Percentiles rank a stretch among this genome's conserved stretches.
These are phyloP conservation scores for Hydropsyche tenuis DNA, from an alignment of 1,140 invertebrate species.

Conservation along the genomic window DNA sequence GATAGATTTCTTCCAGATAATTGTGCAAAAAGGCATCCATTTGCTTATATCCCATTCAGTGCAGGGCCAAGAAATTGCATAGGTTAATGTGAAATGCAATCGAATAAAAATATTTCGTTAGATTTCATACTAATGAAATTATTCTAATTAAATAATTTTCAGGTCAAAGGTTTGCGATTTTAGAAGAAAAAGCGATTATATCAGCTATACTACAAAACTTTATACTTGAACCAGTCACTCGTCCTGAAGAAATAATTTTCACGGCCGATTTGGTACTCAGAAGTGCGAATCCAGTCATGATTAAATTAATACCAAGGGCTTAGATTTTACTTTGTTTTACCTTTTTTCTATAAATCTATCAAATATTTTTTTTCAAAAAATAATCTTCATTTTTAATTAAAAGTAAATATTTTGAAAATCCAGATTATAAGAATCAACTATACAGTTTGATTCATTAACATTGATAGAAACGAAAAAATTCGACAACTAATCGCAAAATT, in stretches of 20 bases:
- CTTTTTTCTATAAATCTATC: no score
- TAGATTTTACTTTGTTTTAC: no score
- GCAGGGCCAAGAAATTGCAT: slow-evolving; percentile 79
- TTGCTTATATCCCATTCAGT: slow-evolving; percentile 76
- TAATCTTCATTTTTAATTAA: no score
- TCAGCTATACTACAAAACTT: slow-evolving; percentile 70
- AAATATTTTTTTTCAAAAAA: no score
- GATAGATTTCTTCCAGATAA: slow-evolving; percentile 76
- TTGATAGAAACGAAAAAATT: no score
- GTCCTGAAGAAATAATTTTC: slow-evolving; percentile 63
- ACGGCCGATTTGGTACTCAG: slow-evolving; percentile 65
- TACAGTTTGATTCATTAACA: no score
- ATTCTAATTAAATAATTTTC: background rate
- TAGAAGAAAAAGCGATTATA: slow-evolving; percentile 74
- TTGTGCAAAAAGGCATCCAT: slow-evolving; percentile 66
- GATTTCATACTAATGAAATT: background rate
- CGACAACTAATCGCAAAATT: no score
- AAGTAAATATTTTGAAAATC: no score
- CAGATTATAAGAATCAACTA: no score
- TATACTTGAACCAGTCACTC: slow-evolving; percentile 62
- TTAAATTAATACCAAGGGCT: slow-evolving; percentile 42
- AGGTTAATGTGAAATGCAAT: slow-evolving; percentile 57
- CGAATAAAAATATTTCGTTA: background rate
- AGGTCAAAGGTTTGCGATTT: slow-evolving; percentile 76
- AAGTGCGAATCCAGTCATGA: slow-evolving; percentile 58